Evolutionary conservation across 1,140 invertebrate species (phyloP).

Genomic region (Triops longicaudatus): DNA sequence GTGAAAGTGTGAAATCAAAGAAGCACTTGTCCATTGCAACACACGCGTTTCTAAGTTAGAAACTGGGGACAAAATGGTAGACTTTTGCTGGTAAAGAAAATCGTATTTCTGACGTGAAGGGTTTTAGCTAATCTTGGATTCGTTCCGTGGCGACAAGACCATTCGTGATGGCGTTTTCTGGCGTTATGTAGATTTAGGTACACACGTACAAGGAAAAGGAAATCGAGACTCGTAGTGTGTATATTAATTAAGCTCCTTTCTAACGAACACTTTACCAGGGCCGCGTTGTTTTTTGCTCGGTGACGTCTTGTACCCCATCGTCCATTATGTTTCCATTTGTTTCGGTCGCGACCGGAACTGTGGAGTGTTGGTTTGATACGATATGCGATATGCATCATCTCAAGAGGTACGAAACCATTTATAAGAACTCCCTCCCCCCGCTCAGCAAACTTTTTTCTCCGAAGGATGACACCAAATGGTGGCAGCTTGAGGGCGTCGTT

Average conservation of each 20-base stretch:
- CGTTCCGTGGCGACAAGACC: not conserved
- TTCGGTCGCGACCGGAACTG: not conserved
- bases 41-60: no score
- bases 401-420: not conserved
- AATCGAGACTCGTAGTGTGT: not conserved
- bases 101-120: not conserved
- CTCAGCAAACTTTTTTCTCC: not conserved
- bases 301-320: not conserved
- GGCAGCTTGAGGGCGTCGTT: not conserved
- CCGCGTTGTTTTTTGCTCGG: not conserved
- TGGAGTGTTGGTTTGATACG: not conserved
- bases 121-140: not conserved
- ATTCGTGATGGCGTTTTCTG: not conserved
- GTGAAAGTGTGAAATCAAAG: no score
- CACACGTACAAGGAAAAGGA: not conserved
- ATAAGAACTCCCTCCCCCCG: not conserved
- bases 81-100: no score
- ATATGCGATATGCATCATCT: slow-evolving; percentile 15
- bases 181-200: not conserved
- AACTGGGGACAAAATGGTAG: no score
- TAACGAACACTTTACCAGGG: not conserved
- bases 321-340: slow-evolving; percentile 13
- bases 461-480: not conserved
- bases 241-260: not conserved
- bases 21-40: no score